Percentiles rank a stretch among this genome's conserved stretches.
These are phyloP conservation scores for Notolabrus celidotus DNA, from an alignment of 2,797 vertebrate genomes.

Conservation along the genomic window DNA sequence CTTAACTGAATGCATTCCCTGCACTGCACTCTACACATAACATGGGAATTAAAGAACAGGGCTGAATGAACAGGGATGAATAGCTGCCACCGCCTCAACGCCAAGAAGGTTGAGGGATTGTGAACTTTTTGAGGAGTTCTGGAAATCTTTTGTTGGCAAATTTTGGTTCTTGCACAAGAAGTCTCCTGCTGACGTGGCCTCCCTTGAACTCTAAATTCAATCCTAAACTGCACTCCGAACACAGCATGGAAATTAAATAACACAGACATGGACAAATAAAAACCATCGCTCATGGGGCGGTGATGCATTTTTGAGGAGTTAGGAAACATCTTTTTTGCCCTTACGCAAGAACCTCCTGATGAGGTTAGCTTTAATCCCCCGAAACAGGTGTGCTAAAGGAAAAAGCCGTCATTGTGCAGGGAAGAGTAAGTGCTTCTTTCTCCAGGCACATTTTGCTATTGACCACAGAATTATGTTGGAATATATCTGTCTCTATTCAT, in stretches of 20 bases:
- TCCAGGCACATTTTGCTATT: constrained; percentile 21
- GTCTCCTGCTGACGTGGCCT: constrained; percentile 43
- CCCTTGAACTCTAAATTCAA: constrained; percentile 44
- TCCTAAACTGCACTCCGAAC: constrained; percentile 2
- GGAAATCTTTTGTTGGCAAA: constrained; percentile 13
- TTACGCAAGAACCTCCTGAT: constrained; percentile 33
- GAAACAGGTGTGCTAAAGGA: constrained; percentile 50
- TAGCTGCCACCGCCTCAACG: constrained; percentile 24
- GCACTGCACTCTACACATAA: background rate
- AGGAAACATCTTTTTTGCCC: constrained; percentile 22
- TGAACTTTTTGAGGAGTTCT: constrained; percentile 5
- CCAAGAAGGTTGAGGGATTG: background rate
- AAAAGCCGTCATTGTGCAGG: constrained; percentile 19
- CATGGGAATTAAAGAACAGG: constrained; percentile 36
- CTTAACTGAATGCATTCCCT: constrained; percentile 27
- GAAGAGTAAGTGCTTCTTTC: constrained; percentile 18
- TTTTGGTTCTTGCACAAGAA: constrained; percentile 29
- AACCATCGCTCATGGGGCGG: constrained; percentile 12
- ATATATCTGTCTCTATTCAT: constrained; percentile 48
- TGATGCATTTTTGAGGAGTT: constrained; percentile 12
- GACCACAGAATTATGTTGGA: constrained; percentile 35
- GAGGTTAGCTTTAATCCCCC: constrained; percentile 34
- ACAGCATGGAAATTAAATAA: constrained; percentile 41
- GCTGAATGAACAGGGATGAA: constrained; percentile 35
- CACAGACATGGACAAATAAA: constrained; percentile 30